A percentile compares a stretch with the other conserved stretches of the same genome.
These are phyloP conservation scores for Propithecus coquereli DNA, from an alignment of 2,113 vertebrate species.

Conservation along the genomic window DNA sequence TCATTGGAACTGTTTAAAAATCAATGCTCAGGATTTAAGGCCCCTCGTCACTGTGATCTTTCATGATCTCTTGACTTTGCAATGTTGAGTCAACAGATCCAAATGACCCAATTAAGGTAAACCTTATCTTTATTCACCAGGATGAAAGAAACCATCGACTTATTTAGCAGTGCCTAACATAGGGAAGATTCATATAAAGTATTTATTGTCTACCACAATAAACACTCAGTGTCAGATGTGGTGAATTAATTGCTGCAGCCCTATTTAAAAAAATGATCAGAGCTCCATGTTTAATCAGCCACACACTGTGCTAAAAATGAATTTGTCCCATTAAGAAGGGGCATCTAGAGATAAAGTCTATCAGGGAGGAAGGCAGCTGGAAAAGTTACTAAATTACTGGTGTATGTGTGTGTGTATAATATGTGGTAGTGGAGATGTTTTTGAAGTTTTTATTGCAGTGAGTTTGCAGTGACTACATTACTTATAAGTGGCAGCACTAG, in stretches of 20 bases:
- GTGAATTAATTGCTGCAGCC: slow-evolving; percentile 29
- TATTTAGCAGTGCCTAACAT: slow-evolving; percentile 29
- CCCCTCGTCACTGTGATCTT: background rate
- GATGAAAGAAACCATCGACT: background rate
- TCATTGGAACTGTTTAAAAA: background rate
- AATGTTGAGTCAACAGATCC: slow-evolving; percentile 2
- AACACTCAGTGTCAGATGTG: slow-evolving; percentile 6
- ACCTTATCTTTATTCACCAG: slow-evolving; percentile 58
- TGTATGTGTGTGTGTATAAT: slow-evolving; percentile 34
- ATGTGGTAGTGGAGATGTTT: slow-evolving; percentile 31
- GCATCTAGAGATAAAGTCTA: slow-evolving; percentile 50
- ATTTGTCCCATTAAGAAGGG: slow-evolving; percentile 35
- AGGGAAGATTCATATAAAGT: background rate
- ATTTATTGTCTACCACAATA: slow-evolving; percentile 43
- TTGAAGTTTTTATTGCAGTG: slow-evolving; percentile 53
- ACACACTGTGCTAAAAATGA: slow-evolving; percentile 38
- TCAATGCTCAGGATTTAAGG: background rate
- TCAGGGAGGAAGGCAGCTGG: background rate
- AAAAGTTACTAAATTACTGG: slow-evolving; percentile 60
- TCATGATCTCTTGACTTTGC: background rate
- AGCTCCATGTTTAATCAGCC: slow-evolving; percentile 40
- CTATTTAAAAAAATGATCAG: slow-evolving; percentile 30
- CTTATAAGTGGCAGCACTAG: slow-evolving; percentile 52
- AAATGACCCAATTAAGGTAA: slow-evolving; percentile 49
- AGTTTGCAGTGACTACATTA: slow-evolving; percentile 45